phyloP scores from a whole-genome alignment of 1,140 invertebrate genomes.

The Cyclina sinensis region DNA sequence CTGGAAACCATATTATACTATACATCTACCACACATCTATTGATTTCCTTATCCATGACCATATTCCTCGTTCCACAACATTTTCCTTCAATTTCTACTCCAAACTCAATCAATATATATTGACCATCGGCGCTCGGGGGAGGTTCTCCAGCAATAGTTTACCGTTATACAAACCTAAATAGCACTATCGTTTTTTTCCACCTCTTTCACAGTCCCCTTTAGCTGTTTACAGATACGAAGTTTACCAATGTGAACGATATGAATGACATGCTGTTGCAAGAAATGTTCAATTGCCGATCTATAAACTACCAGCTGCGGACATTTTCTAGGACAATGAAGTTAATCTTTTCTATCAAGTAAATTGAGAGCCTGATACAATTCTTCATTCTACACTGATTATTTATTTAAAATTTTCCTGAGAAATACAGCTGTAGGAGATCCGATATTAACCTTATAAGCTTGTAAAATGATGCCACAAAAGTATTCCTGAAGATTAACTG shows the following conservation, averaged over 20 bases:
- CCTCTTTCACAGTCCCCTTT: neutral
- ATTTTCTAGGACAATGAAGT: conserved; percentile 8
- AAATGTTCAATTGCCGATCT: conserved; percentile 3
- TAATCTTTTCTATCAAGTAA: conserved; percentile 9
- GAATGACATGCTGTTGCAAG: conserved; percentile 15
- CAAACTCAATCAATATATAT: conserved; percentile 43
- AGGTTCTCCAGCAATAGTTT: conserved; percentile 14
- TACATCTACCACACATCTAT: conserved; percentile 29
- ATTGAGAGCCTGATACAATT: neutral
- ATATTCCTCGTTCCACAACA: neutral
- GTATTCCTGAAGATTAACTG: too few relatives aligned
- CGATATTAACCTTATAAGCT: too few relatives aligned
- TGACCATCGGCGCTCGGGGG: neutral
- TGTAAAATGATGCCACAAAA: too few relatives aligned
- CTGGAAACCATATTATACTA: conserved; percentile 4
- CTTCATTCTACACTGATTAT: neutral
- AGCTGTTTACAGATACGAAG: neutral
- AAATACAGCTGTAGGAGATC: too few relatives aligned
- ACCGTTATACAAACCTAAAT: conserved; percentile 50
- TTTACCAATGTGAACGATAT: too few relatives aligned
- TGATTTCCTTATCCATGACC: conserved; percentile 12
- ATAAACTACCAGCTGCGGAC: conserved; percentile 7
- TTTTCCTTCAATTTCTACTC: conserved; percentile 36
- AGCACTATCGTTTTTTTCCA: conserved; percentile 37
- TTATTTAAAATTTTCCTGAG: neutral